Base-by-base conservation (phyloP, 2,113 vertebrate species). In the Corydoras sp. region DNA sequence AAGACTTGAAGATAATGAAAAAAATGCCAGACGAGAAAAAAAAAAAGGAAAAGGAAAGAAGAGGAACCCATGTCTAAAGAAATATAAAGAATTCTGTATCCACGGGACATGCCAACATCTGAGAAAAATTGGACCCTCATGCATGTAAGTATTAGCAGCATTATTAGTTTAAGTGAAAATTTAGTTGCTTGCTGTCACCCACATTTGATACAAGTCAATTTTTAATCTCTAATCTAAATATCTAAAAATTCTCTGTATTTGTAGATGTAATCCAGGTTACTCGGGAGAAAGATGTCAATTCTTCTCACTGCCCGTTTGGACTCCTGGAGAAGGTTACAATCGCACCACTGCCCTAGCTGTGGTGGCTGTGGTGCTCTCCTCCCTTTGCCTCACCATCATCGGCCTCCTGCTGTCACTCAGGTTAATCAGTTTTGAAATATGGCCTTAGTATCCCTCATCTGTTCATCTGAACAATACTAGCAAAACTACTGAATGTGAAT, bases 31-130 rank as follows among this genome's bases (percentile, higher is more conserved):
- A 82, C 91, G 91, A 74, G 89, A 85, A 59, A 76, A 66, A 70
- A 79, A 76, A 58, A 97, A 95, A 69, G 94, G 94, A 1, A 88
- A 89, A 81, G 95, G 95, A 11, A 93, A 84, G 85, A 99, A 98
- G 86, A 94, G 92, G 85, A 91, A 99, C 72, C 95, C 96, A 0
- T 99, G 97, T 76, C 87, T 93, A 83, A 86, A 77, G 81, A 97
- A 94, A 78, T 98, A 91, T 79, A 98, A 95, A 77, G 91, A 96
- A 81, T 97, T 90, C 85, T 99, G 97, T 81, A 95, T 99, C 81
- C 95, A 99, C 0, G 97, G 97, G 62, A 92, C 92, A 69, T 99
- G 97, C 86, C 91, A 89, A 76, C 95, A 96, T 65, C 80, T 93
- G 73, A 91, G 82, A 85, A 83, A 89, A 64, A 63, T 95, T 9